phyloP scores from a whole-genome alignment of 1,140 invertebrate species.

The Octopus bimaculoides region DNA sequence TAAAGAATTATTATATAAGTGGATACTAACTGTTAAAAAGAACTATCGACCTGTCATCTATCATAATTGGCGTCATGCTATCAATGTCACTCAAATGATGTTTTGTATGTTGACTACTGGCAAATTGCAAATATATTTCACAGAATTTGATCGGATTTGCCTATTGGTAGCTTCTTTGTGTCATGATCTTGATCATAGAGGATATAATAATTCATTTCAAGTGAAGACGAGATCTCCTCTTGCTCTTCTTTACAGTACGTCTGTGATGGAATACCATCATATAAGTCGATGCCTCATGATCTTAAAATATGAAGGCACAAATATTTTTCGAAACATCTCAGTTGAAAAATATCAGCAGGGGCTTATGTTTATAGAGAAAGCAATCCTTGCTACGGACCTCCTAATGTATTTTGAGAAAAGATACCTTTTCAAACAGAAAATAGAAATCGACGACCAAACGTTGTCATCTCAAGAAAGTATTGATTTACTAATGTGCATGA shows the following conservation, averaged over 20 bases:
- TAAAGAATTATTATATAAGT: conserved; percentile 88
- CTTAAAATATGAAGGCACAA: background rate
- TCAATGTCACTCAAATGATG: conserved; percentile 95
- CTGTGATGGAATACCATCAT: background rate
- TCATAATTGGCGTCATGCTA: conserved; percentile 93
- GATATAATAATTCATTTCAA: conserved; percentile 44
- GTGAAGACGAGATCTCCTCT: conserved; percentile 54
- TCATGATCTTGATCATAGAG: conserved; percentile 50
- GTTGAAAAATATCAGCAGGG: background rate
- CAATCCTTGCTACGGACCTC: background rate
- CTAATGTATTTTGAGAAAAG: background rate
- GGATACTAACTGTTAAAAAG: conserved; percentile 63
- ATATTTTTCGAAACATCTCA: background rate
- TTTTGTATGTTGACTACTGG: conserved; percentile 76
- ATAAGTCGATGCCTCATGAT: background rate
- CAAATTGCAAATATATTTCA: background rate
- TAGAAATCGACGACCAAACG: background rate
- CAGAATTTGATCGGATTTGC: conserved; percentile 36
- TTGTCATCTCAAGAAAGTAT: background rate
- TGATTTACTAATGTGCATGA: background rate
- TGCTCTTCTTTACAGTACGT: background rate
- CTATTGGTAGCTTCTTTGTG: conserved; percentile 43
- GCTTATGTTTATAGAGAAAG: background rate
- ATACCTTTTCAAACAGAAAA: background rate
- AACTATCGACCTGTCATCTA: conserved; percentile 94